Evolutionary conservation across 2,888 invertebrate species (phyloP).

Genomic region (Tipula unca): DNA sequence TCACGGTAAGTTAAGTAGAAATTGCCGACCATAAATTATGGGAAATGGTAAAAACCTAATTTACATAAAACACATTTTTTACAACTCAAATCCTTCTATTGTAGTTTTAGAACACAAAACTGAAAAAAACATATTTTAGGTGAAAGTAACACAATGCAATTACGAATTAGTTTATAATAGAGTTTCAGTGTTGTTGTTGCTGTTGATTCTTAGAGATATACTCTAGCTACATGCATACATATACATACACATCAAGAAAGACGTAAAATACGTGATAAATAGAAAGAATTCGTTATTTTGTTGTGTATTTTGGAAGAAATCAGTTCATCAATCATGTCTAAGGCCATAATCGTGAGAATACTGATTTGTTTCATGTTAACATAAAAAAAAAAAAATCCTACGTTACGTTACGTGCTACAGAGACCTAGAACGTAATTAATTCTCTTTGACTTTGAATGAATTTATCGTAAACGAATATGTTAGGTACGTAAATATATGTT

Average conservation of each 20-base stretch:
- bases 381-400: not conserved
- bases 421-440: not conserved
- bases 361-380: not conserved
- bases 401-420: not conserved
- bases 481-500: not conserved
- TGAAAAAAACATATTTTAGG: not conserved
- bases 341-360: not conserved
- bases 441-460: not conserved
- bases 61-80: not conserved
- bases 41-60: not conserved
- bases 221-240: not conserved
- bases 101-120: not conserved
- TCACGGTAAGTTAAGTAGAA: not conserved
- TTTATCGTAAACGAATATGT: not conserved
- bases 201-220: not conserved
- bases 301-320: not conserved
- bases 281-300: not conserved
- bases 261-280: not conserved
- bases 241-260: not conserved
- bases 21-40: not conserved
- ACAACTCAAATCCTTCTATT: not conserved
- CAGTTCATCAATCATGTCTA: not conserved
- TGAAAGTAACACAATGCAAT: slow-evolving; percentile 4
- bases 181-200: not conserved
- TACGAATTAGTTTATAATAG: not conserved